phyloP scores from a whole-genome alignment of 2,888 invertebrate genomes.

The Resseliella maxima region DNA sequence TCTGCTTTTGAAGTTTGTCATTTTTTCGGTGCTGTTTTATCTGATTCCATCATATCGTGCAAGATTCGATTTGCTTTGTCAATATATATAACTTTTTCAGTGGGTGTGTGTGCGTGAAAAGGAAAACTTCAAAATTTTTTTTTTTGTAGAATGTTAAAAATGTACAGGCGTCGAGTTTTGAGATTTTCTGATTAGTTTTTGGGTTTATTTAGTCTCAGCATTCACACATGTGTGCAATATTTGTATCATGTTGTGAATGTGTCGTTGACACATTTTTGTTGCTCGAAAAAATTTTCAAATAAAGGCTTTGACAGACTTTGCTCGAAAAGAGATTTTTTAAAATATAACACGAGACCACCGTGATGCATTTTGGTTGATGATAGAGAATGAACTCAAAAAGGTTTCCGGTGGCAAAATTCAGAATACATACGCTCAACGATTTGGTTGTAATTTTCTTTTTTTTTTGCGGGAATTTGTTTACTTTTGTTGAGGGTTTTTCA shows the following conservation, averaged over 20 bases:
- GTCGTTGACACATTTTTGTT: slow-evolving; percentile 26
- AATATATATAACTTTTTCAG: slow-evolving; percentile 8
- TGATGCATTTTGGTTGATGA: not conserved
- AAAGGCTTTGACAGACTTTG: not conserved
- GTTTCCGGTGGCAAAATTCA: not conserved
- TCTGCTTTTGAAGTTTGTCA: not conserved
- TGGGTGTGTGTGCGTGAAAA: not conserved
- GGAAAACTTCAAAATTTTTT: slow-evolving; percentile 10
- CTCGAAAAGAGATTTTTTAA: not conserved
- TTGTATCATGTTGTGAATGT: slow-evolving; percentile 15
- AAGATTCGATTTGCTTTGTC: slow-evolving; percentile 29
- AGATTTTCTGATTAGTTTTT: slow-evolving; percentile 43
- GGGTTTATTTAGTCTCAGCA: not conserved
- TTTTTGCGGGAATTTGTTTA: not conserved
- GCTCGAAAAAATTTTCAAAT: not conserved
- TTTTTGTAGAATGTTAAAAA: not conserved
- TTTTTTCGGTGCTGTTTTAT: not conserved
- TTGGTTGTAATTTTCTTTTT: not conserved
- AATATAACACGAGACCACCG: not conserved
- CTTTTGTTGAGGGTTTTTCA: not conserved
- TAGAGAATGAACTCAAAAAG: slow-evolving; percentile 1
- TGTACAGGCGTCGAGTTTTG: slow-evolving; percentile 1
- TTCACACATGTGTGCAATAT: not conserved
- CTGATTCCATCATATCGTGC: not conserved
- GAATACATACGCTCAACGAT: not conserved